Evolutionary conservation across 2,888 invertebrate genomes (phyloP), one percentile per base, ranked within the genome.

Genomic region (Caenorhabditis parvicauda): DNA sequence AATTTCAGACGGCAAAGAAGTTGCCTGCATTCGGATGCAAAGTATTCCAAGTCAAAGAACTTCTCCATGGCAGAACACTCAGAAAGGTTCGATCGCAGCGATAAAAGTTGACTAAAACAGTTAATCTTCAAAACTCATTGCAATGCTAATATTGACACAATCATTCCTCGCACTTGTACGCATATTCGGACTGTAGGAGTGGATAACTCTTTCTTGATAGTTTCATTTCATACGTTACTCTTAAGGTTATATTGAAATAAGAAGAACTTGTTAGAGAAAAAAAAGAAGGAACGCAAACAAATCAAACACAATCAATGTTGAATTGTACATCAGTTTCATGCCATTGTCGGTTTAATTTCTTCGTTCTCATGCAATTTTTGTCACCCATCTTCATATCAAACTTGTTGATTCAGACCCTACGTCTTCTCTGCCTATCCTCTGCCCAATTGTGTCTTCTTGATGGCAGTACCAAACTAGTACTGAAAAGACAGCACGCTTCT

Each of bases 11-110:
- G 54, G 87, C 87, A 73, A 85, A 85, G 63, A 84, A 86, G 50
- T 82, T 87, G 59, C 87, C 87, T 3, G 85, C 86, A 5, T 87
- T 85, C 77, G 86, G 86, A 37, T 87, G 87, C 80, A 85, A 86
- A 64, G 83, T 87, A 14, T 87, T 86, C 72, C 85, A 85, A 71
- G 87, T 87, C 38, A 87, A 87, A 75, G 87, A 87, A 76, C 80
- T 87, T 4, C 82, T 86, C 12, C 82, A 86, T 50, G 86, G 86
- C 44, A 85, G 86, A 73, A 86, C 86, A 2, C 85, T 86, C 74
- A 85, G 86, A 77, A 87, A 87, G 85, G 87, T 87, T 27, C 55
- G 61, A 57, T 51, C n/a, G n/a, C n/a, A n/a, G n/a, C n/a, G n/a
- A n/a, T n/a, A n/a, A n/a, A n/a, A n/a, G n/a, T n/a, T n/a, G n/a